These are phyloP conservation scores for Acleris sparsana DNA, from an alignment of 2,888 invertebrate species.

Conservation along the genomic window DNA sequence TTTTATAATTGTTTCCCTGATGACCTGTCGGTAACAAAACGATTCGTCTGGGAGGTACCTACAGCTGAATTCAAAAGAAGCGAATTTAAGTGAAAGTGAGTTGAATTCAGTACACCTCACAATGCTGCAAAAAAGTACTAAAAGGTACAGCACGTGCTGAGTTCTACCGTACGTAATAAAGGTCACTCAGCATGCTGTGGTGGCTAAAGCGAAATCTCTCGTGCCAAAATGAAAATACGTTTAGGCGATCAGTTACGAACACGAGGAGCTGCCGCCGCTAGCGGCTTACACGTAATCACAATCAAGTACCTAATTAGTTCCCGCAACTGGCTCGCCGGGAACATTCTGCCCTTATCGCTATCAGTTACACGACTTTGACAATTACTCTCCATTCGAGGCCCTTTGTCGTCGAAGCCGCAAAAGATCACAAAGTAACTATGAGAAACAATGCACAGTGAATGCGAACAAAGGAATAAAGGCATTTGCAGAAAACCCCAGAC, in stretches of 20 bases:
- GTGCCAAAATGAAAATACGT: background rate
- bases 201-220: background rate
- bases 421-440: constrained; percentile 16
- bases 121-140: too few relatives aligned
- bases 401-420: constrained; percentile 32
- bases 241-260: background rate
- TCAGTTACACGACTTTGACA: constrained; percentile 33
- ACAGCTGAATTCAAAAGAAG: too few relatives aligned
- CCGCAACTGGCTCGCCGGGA: constrained; percentile 28
- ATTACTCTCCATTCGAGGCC: constrained; percentile 32
- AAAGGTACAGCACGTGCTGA: too few relatives aligned
- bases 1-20: too few relatives aligned
- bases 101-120: too few relatives aligned
- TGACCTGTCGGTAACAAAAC: too few relatives aligned
- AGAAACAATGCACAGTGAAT: constrained; percentile 23
- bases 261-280: background rate
- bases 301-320: constrained; percentile 28
- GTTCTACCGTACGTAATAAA: too few relatives aligned
- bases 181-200: too few relatives aligned
- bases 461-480: constrained; percentile 24
- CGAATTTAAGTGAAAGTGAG: too few relatives aligned
- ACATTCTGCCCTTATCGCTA: constrained; percentile 34
- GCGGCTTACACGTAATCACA: constrained; percentile 8
- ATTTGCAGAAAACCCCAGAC: constrained; percentile 28
- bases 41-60: too few relatives aligned